A percentile compares a stretch with the other conserved stretches of the same genome.
phyloP scores from a whole-genome alignment of 2,797 vertebrate species.

The Hydrocynus forskahlii region DNA sequence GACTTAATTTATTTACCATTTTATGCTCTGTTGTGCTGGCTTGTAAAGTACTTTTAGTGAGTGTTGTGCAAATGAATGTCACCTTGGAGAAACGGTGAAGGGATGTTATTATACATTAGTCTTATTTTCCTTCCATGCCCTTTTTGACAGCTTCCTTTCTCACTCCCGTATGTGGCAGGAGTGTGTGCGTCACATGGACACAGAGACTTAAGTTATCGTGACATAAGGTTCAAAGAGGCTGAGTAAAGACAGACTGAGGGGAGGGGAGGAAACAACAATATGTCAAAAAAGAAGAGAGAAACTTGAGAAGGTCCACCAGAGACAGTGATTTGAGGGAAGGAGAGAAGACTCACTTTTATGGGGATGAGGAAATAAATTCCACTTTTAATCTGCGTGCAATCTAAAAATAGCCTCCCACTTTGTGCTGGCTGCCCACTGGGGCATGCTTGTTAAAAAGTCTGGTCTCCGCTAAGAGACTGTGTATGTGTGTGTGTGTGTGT shows the following conservation, averaged over 20 bases:
- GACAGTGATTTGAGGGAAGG: slow-evolving; percentile 59
- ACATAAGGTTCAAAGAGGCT: slow-evolving; percentile 76
- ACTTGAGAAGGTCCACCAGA: slow-evolving; percentile 72
- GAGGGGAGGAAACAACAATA: slow-evolving; percentile 55
- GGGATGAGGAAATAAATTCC: slow-evolving; percentile 73
- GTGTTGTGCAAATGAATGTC: slow-evolving; percentile 61
- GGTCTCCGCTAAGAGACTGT: slow-evolving; percentile 64
- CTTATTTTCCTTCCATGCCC: slow-evolving; percentile 63
- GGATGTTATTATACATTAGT: slow-evolving; percentile 67
- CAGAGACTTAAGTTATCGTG: slow-evolving; percentile 64
- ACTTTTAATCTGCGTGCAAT: slow-evolving; percentile 72
- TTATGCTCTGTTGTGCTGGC: slow-evolving; percentile 21
- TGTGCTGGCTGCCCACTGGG: slow-evolving; percentile 73
- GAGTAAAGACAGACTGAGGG: slow-evolving; percentile 47
- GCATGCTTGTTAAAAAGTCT: slow-evolving; percentile 77
- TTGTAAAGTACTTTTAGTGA: slow-evolving; percentile 32
- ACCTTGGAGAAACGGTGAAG: slow-evolving; percentile 61
- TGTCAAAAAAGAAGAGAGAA: slow-evolving; percentile 67
- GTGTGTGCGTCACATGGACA: slow-evolving; percentile 66
- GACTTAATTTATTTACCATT: slow-evolving; percentile 42
- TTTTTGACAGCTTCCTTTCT: slow-evolving; percentile 70
- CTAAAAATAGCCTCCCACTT: slow-evolving; percentile 76
- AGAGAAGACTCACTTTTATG: slow-evolving; percentile 69
- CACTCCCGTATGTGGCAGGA: slow-evolving; percentile 58
- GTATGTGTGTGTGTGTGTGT: slow-evolving; percentile 26